phyloP scores from a whole-genome alignment of 2,797 vertebrate species.

The Borostomias antarcticus region DNA sequence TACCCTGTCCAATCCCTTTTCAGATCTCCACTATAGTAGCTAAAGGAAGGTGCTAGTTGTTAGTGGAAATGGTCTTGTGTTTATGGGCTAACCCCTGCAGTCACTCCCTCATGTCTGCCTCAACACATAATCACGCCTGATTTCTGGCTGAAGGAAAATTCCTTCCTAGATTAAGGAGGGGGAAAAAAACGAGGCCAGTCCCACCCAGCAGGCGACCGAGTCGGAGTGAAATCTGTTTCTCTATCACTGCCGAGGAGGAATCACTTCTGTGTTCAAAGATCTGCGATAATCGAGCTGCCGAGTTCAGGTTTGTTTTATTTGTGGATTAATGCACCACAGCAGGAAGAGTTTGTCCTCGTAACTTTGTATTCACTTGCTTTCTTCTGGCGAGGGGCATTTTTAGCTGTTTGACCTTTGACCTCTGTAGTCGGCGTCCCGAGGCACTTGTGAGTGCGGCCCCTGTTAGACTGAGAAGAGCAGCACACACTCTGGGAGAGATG shows the following conservation, averaged over 20 bases:
- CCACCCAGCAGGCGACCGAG: conserved; percentile 31
- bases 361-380: not conserved
- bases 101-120: conserved; percentile 9
- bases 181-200: conserved; percentile 50
- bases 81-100: not conserved
- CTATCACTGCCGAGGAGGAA: conserved; percentile 21
- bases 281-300: conserved; percentile 4
- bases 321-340: not conserved
- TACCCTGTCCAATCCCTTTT: not conserved
- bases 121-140: conserved; percentile 23
- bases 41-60: not conserved
- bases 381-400: not conserved
- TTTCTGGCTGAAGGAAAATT: conserved; percentile 34
- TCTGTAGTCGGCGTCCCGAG: not conserved
- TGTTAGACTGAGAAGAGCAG: not conserved
- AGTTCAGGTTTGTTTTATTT: conserved; percentile 6
- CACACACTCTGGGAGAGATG: not conserved
- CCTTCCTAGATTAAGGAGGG: conserved; percentile 55
- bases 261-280: conserved; percentile 14
- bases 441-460: not conserved
- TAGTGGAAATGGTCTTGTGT: not conserved
- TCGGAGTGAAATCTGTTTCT: conserved; percentile 8
- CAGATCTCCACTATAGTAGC: not conserved
- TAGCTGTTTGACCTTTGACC: not conserved
- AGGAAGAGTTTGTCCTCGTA: not conserved